Evolutionary conservation across 64 coral and sea anemone genomes (phyloP).

Genomic region (Anthopleura sola): DNA sequence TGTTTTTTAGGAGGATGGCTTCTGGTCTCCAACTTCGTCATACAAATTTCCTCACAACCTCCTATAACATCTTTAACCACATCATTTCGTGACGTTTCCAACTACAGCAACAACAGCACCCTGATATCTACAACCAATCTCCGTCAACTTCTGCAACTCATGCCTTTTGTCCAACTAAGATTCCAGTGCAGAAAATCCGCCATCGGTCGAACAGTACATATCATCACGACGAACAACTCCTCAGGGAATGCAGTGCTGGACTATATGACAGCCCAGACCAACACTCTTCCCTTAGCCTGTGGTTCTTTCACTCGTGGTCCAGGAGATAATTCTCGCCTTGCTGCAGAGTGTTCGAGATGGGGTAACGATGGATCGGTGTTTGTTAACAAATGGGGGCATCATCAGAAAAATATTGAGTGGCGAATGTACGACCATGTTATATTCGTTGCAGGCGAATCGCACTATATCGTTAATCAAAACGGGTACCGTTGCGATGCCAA

Average conservation of each 20-base stretch:
- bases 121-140: not conserved
- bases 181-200: constrained; percentile 37
- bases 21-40: constrained; percentile 11
- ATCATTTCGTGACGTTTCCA: constrained; percentile 20
- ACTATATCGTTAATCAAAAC: not conserved
- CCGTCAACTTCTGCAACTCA: not conserved
- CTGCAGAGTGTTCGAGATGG: not conserved
- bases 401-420: not conserved
- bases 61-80: not conserved
- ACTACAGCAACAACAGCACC: constrained; percentile 21
- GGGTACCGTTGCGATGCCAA: not conserved
- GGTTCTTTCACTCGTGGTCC: not conserved
- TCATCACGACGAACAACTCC: constrained; percentile 8
- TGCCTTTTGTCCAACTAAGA: constrained; percentile 28
- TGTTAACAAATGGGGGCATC: constrained; percentile 32
- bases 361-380: not conserved
- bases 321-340: constrained; percentile 15
- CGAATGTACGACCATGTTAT: constrained; percentile 10
- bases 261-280: constrained; percentile 10
- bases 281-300: not conserved
- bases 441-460: not conserved
- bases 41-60: not conserved
- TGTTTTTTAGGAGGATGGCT: constrained; percentile 21
- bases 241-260: constrained; percentile 13
- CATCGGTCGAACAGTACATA: constrained; percentile 26